Base-by-base conservation (phyloP, 2,797 vertebrate genomes). In the Acrossocheilus fasciatus region DNA sequence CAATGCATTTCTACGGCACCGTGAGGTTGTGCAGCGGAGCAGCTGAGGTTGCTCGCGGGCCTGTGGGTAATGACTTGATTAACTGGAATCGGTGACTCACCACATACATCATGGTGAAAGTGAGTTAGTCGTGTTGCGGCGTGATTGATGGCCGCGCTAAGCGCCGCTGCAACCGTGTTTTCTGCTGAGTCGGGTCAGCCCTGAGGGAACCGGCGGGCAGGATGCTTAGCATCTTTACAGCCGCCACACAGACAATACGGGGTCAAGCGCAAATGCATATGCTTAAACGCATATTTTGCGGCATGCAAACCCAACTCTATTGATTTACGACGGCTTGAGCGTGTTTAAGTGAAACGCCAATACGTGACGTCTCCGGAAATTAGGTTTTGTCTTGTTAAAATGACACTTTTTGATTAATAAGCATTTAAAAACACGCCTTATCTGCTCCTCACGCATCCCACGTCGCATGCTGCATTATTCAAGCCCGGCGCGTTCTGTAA, bases 41-140 rank as follows among this genome's bases (percentile, higher is more conserved):
- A 39, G 83, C 66, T 36, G 86, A 72, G 74, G 70, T 75, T 43
- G 70, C 82, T 62, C 57, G 45, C 86, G 92, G 94, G 93, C 91
- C 93, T 93, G 88, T 69, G 30, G 89, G 91, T 95, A 95, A 94
- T 94, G 92, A 90, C 91, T 93, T 96, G 94, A 96, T 96, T 92
- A 95, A 95, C 93, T 91, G 93, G 92, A 91, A 91, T 82, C 83
- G 89, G 91, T 64, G 92, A 88, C 92, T 92, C 74, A 2, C 93
- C 91, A 94, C 94, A 95, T 95, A 91, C 92, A 95, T 95, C 95
- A 94, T 92, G 75, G 91, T 86, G 85, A 92, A 93, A 94, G 91
- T 92, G 92, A 94, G 91, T 92, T 91, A 93, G 93, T 95, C 93
- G 89, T 81, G 74, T n/a, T 81, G 88, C 89, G 88, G 87, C 83